Evolutionary conservation across 2,888 invertebrate species (phyloP).

Genomic region (Thera britannica): DNA sequence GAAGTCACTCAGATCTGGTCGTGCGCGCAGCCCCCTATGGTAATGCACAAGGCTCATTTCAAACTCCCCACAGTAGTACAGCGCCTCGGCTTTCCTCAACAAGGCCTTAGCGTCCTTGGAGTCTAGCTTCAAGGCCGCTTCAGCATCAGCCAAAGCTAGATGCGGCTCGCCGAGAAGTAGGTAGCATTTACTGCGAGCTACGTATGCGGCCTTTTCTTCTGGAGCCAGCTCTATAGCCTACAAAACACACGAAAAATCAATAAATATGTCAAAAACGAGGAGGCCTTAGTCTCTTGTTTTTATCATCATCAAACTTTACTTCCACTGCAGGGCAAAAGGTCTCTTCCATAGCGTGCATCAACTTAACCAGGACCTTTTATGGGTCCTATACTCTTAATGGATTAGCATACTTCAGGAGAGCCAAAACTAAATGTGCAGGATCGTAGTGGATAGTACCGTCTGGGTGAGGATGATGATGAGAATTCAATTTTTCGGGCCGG

Average conservation of each 20-base stretch:
- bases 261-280: background rate
- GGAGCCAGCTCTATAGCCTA: conserved; percentile 95
- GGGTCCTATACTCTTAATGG: too few relatives aligned
- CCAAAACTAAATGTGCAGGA: too few relatives aligned
- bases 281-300: too few relatives aligned
- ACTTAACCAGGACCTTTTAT: too few relatives aligned
- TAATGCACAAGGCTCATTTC: conserved; percentile 97
- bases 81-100: conserved; percentile 95
- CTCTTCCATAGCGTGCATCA: too few relatives aligned
- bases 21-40: conserved; percentile 92
- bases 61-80: conserved; percentile 96
- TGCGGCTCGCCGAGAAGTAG: conserved; percentile 93
- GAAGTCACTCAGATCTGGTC: conserved; percentile 92
- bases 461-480: background rate
- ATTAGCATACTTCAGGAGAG: too few relatives aligned
- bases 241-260: background rate
- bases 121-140: conserved; percentile 90
- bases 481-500: background rate
- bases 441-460: too few relatives aligned
- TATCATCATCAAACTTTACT: too few relatives aligned
- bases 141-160: conserved; percentile 93
- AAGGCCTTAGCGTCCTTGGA: conserved; percentile 87
- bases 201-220: conserved; percentile 93
- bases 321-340: too few relatives aligned
- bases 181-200: conserved; percentile 95